Evolutionary conservation across 1,140 invertebrate species (phyloP), one percentile per base, ranked within the genome.

Genomic region (Papilio xuthus): DNA sequence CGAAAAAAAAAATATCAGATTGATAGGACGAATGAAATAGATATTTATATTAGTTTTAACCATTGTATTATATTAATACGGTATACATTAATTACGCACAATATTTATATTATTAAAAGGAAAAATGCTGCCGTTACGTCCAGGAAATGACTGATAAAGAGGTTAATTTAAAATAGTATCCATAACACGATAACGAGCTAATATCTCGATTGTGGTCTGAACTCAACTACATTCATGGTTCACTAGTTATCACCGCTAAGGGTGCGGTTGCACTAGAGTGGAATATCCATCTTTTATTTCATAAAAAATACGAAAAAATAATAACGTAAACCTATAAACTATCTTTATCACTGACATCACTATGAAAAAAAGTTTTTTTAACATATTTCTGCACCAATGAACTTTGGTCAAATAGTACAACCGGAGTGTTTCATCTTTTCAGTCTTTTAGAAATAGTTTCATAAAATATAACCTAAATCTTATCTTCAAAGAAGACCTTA

Each of bases 101-200:
- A 67, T 50, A 44, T 26, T 53, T 23, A 28, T 72, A 53, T 56
- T 60, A 67, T 60, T 78, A 77, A 23, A 67, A 67, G 3, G 13
- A 28, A 67, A 67, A 28, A 32, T 32, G 26, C 13, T 26, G 10
- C 26, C 15, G 13, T 28, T 15, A 28, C 60, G 60, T 67, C 26
- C 60, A 67, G 60, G 60, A 67, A 67, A 28, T 67, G 13, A 18
- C 60, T 67, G 60, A 67, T 67, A 67, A 67, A 28, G 13, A 67
- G 23, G 26, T 28, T 67, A 67, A 15, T 32, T 60, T 28, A 67
- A 32, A 67, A 67, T 32, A 67, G 60, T 67, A 67, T 32, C 15
- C 26, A 67, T 67, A 28, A 10, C 10, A 26, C 26, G 60, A 67
- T 67, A 67, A 67, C 26, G 60, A 28, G 60, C 12, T 28, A 67